These are phyloP conservation scores for Porites australiensis DNA, from an alignment of 64 coral and sea anemone species.

Conservation along the genomic window DNA sequence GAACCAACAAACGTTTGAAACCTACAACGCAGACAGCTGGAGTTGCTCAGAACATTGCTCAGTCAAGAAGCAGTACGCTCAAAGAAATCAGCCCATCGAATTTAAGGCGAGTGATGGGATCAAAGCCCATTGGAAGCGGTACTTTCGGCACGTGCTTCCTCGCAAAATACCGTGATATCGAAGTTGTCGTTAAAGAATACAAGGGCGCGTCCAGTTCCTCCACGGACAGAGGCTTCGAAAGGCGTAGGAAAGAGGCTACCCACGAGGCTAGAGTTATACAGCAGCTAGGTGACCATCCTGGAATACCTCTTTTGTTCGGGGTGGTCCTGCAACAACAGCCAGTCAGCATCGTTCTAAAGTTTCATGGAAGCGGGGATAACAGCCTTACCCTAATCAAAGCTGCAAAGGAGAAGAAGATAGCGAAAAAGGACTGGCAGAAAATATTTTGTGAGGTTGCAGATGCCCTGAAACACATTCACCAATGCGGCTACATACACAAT, in stretches of 20 bases:
- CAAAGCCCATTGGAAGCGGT: slow-evolving; percentile 8
- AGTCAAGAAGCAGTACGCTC: neutral
- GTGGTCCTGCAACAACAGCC: neutral
- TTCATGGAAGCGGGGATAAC: neutral
- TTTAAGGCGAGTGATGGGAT: neutral
- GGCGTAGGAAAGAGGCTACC: neutral
- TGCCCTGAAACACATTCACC: slow-evolving; percentile 42
- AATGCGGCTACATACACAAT: slow-evolving; percentile 42
- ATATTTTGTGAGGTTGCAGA: slow-evolving; percentile 7
- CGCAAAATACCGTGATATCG: neutral
- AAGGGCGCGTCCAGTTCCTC: neutral
- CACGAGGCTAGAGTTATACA: slow-evolving; percentile 20
- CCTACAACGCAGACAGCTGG: neutral
- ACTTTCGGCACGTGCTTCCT: slow-evolving; percentile 29
- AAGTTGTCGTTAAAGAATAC: slow-evolving; percentile 23
- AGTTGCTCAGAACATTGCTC: neutral
- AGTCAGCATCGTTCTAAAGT: neutral
- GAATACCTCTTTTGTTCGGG: slow-evolving; percentile 15
- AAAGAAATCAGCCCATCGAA: neutral
- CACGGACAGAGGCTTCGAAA: neutral
- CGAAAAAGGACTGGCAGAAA: neutral
- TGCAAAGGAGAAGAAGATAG: neutral
- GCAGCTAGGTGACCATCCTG: slow-evolving; percentile 11
- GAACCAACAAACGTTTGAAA: neutral
- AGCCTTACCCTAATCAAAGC: neutral